Conservation (phyloP, 1,140 invertebrate genomes). For the Nixonia krombeini region DNA sequence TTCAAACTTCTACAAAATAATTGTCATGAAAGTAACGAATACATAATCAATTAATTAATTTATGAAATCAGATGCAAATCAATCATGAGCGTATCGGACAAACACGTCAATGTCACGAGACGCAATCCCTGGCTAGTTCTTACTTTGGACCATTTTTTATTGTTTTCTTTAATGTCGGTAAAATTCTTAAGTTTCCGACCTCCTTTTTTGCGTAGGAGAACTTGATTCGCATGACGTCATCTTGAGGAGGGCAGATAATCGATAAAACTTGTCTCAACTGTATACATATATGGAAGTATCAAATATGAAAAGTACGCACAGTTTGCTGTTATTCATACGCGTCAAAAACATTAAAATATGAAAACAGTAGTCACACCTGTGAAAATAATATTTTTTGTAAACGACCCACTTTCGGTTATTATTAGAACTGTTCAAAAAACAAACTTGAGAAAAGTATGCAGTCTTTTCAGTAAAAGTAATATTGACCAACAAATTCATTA, state of each 20-base stretch:
- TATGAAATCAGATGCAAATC: not conserved
- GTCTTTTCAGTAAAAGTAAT: no score
- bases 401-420: no score
- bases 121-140: constrained; percentile 22
- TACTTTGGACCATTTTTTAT: constrained; percentile 9
- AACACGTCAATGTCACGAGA: constrained; percentile 56
- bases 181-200: constrained; percentile 17
- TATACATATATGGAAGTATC: constrained; percentile 4
- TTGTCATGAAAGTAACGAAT: not conserved
- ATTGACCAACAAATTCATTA: no score
- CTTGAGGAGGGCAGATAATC: constrained; percentile 37
- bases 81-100: constrained; percentile 4
- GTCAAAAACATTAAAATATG: no score
- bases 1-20: no score
- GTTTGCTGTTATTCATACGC: no score
- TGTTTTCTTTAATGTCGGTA: constrained; percentile 10
- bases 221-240: constrained; percentile 51
- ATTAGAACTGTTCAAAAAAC: no score
- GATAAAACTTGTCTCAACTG: constrained; percentile 49
- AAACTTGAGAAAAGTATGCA: no score
- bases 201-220: constrained; percentile 39
- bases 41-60: not conserved
- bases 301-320: no score
- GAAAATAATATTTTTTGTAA: no score
- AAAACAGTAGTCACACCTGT: no score